These are phyloP conservation scores for Prostheceraeus crozeri DNA, from an alignment of 2,888 invertebrate genomes.

Conservation along the genomic window DNA sequence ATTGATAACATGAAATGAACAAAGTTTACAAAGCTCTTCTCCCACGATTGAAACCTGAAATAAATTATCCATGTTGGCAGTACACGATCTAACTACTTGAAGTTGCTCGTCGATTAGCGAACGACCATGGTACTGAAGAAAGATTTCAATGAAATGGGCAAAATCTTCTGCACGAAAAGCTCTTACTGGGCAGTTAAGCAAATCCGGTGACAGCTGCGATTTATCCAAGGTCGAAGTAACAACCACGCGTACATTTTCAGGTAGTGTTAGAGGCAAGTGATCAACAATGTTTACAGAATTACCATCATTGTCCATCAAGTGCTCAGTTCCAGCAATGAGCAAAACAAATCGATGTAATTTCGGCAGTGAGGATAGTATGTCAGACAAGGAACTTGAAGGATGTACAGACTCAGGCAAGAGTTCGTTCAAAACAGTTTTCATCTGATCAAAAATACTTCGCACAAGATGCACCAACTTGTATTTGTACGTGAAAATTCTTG, in stretches of 20 bases:
- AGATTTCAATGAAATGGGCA: constrained; percentile 14
- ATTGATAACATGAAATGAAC: constrained; percentile 14
- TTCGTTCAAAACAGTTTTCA: too few species aligned
- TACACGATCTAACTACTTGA: constrained; percentile 40
- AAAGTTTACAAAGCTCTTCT: constrained; percentile 8
- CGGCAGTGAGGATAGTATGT: too few species aligned
- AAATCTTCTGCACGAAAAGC: constrained; percentile 21
- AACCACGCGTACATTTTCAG: constrained; percentile 29
- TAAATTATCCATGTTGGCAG: constrained; percentile 9
- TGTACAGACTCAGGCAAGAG: too few species aligned
- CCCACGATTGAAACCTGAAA: constrained; percentile 28
- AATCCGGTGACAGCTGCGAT: neutral
- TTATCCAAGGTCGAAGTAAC: constrained; percentile 14
- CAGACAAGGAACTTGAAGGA: too few species aligned
- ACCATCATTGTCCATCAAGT: neutral
- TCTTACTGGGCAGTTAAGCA: constrained; percentile 27
- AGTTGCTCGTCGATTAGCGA: constrained; percentile 45
- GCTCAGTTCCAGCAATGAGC: constrained; percentile 15
- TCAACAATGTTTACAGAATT: neutral
- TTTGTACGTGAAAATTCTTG: too few species aligned
- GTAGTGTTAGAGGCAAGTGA: neutral
- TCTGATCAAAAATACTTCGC: too few species aligned
- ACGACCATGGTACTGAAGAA: constrained; percentile 43
- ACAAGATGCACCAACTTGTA: too few species aligned
- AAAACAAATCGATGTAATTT: constrained; percentile 13